Conservation (phyloP, 2,113 vertebrate genomes). For the Lasiurus cinereus region DNA sequence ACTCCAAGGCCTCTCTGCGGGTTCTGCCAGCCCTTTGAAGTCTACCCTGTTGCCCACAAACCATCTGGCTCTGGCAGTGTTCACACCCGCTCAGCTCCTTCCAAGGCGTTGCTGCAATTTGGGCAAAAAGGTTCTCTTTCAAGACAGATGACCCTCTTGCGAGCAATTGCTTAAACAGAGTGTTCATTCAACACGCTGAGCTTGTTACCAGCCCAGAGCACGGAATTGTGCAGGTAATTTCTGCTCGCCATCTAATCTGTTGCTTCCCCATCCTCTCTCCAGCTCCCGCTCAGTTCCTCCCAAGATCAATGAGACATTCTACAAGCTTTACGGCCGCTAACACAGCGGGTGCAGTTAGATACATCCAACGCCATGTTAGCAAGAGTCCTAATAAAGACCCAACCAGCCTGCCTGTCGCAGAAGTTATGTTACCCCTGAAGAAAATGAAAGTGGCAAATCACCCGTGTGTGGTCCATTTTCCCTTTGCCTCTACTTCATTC, state of each 20-base stretch:
- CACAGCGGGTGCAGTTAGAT: conserved; percentile 67
- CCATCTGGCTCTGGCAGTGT: not conserved
- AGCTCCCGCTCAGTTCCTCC: conserved; percentile 19
- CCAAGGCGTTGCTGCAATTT: not conserved
- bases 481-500: not conserved
- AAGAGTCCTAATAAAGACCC: conserved; percentile 71
- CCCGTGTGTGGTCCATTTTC: not conserved
- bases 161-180: conserved; percentile 44
- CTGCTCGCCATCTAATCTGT: conserved; percentile 26
- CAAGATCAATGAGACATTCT: conserved; percentile 74
- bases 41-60: not conserved
- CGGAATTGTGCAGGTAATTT: conserved; percentile 66
- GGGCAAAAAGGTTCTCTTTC: conserved; percentile 51
- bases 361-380: conserved; percentile 57
- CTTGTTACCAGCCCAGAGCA: conserved; percentile 55
- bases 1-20: not conserved
- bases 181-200: conserved; percentile 22
- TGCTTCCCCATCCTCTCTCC: conserved; percentile 23
- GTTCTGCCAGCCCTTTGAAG: not conserved
- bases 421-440: conserved; percentile 41
- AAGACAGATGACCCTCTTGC: conserved; percentile 59
- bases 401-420: conserved; percentile 71
- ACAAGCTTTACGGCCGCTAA: conserved; percentile 52
- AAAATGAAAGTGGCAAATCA: conserved; percentile 69
- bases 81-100: not conserved